phyloP scores from a whole-genome alignment of 2,888 invertebrate species.

The Tetranychus piercei region DNA sequence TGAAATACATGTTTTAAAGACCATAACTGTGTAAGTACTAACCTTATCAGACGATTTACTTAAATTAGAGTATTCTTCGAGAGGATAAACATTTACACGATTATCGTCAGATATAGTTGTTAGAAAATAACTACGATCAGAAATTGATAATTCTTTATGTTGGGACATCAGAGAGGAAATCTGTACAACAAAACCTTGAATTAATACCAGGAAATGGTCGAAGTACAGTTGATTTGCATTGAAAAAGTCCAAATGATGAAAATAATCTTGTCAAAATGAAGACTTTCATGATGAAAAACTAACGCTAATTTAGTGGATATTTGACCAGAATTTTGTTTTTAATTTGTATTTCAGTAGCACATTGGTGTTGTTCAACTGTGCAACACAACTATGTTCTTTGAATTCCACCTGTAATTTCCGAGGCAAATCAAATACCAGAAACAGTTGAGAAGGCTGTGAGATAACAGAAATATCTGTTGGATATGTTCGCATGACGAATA shows the following conservation, averaged over 20 bases:
- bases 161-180: background rate
- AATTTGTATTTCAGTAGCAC: too few relatives aligned
- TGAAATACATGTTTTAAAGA: too few relatives aligned
- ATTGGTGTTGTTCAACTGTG: too few relatives aligned
- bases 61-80: conserved; percentile 13
- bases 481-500: too few relatives aligned
- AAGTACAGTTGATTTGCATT: background rate
- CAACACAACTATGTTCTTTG: too few relatives aligned
- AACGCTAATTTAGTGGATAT: background rate
- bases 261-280: background rate
- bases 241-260: background rate
- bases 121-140: conserved; percentile 10
- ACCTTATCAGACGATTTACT: conserved; percentile 13
- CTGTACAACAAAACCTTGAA: background rate
- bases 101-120: conserved; percentile 1
- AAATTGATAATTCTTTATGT: background rate
- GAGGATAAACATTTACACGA: conserved; percentile 11
- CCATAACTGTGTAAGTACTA: conserved; percentile 29
- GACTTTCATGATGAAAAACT: background rate
- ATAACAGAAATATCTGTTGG: too few relatives aligned
- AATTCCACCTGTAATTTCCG: too few relatives aligned
- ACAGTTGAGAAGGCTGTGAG: too few relatives aligned
- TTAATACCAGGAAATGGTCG: background rate
- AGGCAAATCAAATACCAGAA: too few relatives aligned
- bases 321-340: too few relatives aligned